These are phyloP conservation scores for Neosilurus hyrtlii DNA, from an alignment of 2,797 vertebrate species.

Conservation along the genomic window DNA sequence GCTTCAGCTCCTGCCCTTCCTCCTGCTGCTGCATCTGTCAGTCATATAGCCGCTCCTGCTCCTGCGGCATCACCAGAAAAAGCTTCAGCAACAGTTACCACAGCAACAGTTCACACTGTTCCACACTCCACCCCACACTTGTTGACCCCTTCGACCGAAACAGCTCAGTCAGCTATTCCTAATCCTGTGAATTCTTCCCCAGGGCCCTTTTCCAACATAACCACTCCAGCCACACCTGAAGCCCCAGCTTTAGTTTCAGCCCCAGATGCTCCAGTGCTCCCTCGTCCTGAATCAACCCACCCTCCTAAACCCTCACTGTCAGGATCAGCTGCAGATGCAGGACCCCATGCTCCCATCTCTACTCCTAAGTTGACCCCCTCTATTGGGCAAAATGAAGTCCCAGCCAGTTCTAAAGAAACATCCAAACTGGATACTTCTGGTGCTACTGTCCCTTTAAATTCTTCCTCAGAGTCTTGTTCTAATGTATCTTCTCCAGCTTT, in stretches of 20 bases:
- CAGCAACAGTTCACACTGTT: constrained; percentile 42
- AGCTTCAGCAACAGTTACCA: not conserved
- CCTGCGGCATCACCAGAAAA: not conserved
- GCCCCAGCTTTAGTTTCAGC: constrained; percentile 30
- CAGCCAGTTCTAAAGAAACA: not conserved
- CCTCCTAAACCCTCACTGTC: constrained; percentile 36
- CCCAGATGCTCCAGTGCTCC: constrained; percentile 26
- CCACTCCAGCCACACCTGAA: constrained; percentile 18
- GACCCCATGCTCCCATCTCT: constrained; percentile 50
- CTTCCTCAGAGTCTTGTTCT: constrained; percentile 45
- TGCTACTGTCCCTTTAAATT: constrained; percentile 48
- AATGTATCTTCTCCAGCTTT: constrained; percentile 17
- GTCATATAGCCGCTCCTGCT: not conserved
- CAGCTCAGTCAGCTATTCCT: constrained; percentile 12
- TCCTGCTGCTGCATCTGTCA: not conserved
- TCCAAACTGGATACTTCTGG: not conserved
- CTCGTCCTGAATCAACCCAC: constrained; percentile 18
- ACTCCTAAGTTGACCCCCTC: not conserved
- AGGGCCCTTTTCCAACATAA: constrained; percentile 22
- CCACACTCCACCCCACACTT: constrained; percentile 21
- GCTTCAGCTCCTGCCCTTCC: not conserved
- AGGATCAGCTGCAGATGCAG: constrained; percentile 27
- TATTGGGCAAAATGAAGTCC: constrained; percentile 7
- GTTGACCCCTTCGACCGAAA: constrained; percentile 7
- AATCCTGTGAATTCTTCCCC: constrained; percentile 55